phyloP scores from a whole-genome alignment of 2,113 vertebrate species.

The Ptilorrhoa leucosticta region DNA sequence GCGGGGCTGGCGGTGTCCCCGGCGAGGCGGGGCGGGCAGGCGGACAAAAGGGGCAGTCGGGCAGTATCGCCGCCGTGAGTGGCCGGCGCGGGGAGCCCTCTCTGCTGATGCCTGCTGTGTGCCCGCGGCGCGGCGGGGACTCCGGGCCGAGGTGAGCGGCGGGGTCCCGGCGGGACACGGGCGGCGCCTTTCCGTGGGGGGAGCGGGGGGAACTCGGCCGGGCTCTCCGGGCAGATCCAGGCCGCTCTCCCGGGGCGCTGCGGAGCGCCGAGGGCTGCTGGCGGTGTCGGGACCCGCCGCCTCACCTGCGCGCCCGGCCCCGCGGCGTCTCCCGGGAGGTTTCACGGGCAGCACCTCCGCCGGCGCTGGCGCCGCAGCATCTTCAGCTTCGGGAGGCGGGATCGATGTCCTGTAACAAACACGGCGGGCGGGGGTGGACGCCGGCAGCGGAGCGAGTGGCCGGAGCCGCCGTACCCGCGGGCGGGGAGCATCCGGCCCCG shows the following conservation, averaged over 20 bases:
- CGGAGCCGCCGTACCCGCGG: neutral
- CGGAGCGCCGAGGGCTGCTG: neutral
- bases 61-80: conserved; percentile 26
- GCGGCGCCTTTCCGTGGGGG: neutral
- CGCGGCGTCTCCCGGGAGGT: neutral
- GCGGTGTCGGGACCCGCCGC: neutral
- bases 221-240: neutral
- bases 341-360: neutral
- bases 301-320: neutral
- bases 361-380: neutral
- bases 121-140: neutral
- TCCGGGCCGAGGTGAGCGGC: neutral
- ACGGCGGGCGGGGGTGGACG: neutral
- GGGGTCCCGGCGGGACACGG: neutral
- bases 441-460: neutral
- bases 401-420: neutral
- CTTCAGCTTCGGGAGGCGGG: neutral
- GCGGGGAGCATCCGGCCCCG: neutral
- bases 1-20: neutral
- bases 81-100: neutral
- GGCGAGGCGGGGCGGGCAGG: neutral
- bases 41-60: neutral
- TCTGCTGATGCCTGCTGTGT: neutral
- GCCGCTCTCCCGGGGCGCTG: neutral
- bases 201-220: neutral